Percentiles rank a stretch among this genome's conserved stretches.
phyloP scores from a whole-genome alignment of 2,888 invertebrate species.

The Microctonus aethiopoides region DNA sequence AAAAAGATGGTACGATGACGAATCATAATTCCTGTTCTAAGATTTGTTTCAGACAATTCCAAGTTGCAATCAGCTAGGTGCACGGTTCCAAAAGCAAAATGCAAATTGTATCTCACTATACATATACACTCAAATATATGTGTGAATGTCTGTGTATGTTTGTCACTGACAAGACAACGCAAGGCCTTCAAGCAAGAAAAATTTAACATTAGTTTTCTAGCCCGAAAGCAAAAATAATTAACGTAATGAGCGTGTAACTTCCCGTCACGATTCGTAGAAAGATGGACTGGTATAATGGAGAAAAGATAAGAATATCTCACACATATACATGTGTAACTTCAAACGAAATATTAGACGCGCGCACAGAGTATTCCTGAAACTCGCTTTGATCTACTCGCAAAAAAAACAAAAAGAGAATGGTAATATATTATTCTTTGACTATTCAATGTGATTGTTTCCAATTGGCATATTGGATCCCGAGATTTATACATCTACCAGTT shows the following conservation, averaged over 20 bases:
- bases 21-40: slow-evolving; percentile 32
- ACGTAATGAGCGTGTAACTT: slow-evolving; percentile 28
- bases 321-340: slow-evolving; percentile 10
- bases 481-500: not conserved
- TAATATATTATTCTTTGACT: not conserved
- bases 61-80: not conserved
- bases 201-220: slow-evolving; percentile 1
- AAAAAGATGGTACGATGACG: slow-evolving; percentile 31
- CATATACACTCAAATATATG: too few relatives aligned
- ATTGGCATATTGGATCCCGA: not conserved
- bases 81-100: not conserved
- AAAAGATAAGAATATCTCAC: not conserved
- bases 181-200: not conserved
- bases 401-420: too few relatives aligned
- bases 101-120: not conserved
- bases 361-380: not conserved
- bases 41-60: not conserved
- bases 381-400: not conserved
- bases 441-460: not conserved
- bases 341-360: not conserved
- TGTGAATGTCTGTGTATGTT: not conserved
- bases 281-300: not conserved
- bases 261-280: slow-evolving; percentile 14
- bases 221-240: slow-evolving; percentile 26
- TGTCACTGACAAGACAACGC: not conserved